Percentiles rank a stretch among this genome's conserved stretches.
Evolutionary conservation across 92 coral and sea anemone species (phyloP).

Genomic region (Heliopora coerulea): DNA sequence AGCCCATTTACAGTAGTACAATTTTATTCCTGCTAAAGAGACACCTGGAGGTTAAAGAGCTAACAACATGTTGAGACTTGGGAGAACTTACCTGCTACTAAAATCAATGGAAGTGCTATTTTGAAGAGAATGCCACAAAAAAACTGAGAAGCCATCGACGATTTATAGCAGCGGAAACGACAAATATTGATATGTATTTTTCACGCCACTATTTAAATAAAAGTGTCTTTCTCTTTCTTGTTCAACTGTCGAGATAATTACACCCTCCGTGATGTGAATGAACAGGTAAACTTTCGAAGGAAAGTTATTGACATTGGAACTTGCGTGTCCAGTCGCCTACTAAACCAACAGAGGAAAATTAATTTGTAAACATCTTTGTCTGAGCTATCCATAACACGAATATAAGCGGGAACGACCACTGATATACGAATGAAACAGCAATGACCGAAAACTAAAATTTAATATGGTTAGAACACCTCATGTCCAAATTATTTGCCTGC

Average conservation of each 20-base stretch:
- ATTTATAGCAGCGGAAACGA: background rate
- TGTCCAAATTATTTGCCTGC: slow-evolving; percentile 14
- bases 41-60: background rate
- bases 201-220: background rate
- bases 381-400: background rate
- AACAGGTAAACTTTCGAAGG: background rate
- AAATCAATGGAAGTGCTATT: slow-evolving; percentile 75
- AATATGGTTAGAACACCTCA: slow-evolving; percentile 32
- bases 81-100: slow-evolving; percentile 78
- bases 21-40: background rate
- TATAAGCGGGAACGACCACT: background rate
- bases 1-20: background rate
- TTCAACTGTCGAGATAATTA: background rate
- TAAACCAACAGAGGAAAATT: background rate
- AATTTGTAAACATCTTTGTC: background rate
- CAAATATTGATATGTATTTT: background rate
- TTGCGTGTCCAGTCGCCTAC: background rate
- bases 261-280: background rate
- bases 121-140: slow-evolving; percentile 83
- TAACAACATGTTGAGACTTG: background rate
- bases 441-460: background rate
- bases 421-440: slow-evolving; percentile 1
- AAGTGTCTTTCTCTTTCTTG: background rate
- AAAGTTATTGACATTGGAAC: background rate
- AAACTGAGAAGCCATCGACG: slow-evolving; percentile 74